phyloP scores from a whole-genome alignment of 2,113 vertebrate species.

The Mesoclemmys tuberculata region DNA sequence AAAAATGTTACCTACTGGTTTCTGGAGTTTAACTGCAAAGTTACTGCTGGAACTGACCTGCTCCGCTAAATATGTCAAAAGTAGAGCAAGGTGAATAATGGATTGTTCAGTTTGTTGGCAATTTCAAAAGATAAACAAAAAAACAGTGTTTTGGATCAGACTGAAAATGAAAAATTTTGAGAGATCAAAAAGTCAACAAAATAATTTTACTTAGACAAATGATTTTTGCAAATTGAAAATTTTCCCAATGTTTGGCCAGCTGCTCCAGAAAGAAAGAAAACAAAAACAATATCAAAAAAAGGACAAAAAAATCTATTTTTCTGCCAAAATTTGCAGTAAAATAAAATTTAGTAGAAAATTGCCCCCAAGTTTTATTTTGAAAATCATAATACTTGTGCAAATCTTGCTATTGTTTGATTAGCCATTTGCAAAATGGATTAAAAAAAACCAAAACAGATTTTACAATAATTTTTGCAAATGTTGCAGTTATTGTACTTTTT shows the following conservation, averaged over 20 bases:
- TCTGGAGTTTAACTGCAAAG: background rate
- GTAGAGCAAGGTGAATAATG: background rate
- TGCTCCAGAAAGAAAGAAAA: background rate
- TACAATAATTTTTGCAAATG: background rate
- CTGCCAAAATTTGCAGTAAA: background rate
- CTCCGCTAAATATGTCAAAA: background rate
- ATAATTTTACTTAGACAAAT: background rate
- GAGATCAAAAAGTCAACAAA: background rate
- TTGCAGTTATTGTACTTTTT: background rate
- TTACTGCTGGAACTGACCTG: background rate
- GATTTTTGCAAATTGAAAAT: background rate
- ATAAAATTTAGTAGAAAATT: background rate
- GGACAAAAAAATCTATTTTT: background rate
- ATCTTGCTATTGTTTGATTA: background rate
- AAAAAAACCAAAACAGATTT: background rate
- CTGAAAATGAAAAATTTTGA: background rate
- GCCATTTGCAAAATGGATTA: background rate
- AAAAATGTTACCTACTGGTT: background rate
- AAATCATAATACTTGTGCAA: background rate
- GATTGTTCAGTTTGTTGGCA: background rate
- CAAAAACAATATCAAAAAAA: background rate
- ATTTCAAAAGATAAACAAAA: background rate
- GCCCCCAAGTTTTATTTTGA: background rate
- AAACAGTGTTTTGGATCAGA: background rate
- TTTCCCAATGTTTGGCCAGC: background rate